Evolutionary conservation across 2,888 invertebrate genomes (phyloP).

Genomic region (Zaprionus bogoriensis): DNA sequence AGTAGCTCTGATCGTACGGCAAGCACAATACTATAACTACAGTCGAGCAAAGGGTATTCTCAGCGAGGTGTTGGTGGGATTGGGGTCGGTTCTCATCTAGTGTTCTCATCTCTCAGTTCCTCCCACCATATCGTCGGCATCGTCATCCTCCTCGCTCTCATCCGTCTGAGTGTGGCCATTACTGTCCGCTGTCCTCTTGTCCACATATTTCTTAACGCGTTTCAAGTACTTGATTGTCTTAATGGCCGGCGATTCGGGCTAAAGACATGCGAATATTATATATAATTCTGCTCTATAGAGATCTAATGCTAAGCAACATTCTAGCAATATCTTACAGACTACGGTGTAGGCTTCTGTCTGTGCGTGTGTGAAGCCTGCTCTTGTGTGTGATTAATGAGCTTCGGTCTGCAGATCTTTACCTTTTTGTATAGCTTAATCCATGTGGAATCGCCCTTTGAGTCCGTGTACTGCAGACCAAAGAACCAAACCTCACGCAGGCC

Average conservation of each 20-base stretch:
- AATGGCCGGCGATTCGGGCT: constrained; percentile 82
- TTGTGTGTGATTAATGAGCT: background rate
- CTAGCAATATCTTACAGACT: background rate
- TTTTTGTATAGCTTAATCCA: constrained; percentile 99
- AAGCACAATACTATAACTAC: background rate
- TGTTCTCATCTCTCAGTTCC: background rate
- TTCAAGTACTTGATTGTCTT: constrained; percentile 83
- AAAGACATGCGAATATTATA: constrained; percentile 17
- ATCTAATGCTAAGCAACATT: no score
- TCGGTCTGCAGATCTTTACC: constrained; percentile 88
- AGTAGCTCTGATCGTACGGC: no score
- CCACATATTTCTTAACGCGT: constrained; percentile 83
- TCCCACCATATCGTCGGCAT: constrained; percentile 89
- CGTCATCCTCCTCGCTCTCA: constrained; percentile 85
- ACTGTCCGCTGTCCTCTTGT: constrained; percentile 80
- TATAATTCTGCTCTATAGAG: background rate
- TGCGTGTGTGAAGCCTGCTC: background rate
- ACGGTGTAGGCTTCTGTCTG: no score
- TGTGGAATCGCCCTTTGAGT: constrained; percentile 98
- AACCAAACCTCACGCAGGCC: constrained; percentile 99
- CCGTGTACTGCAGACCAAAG: constrained; percentile 99
- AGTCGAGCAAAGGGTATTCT: background rate
- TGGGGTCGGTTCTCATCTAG: no score
- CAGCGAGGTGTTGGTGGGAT: background rate
- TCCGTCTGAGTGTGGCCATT: constrained; percentile 71